phyloP scores from a whole-genome alignment of 1,140 invertebrate genomes.

The Teleopsis dalmanni region DNA sequence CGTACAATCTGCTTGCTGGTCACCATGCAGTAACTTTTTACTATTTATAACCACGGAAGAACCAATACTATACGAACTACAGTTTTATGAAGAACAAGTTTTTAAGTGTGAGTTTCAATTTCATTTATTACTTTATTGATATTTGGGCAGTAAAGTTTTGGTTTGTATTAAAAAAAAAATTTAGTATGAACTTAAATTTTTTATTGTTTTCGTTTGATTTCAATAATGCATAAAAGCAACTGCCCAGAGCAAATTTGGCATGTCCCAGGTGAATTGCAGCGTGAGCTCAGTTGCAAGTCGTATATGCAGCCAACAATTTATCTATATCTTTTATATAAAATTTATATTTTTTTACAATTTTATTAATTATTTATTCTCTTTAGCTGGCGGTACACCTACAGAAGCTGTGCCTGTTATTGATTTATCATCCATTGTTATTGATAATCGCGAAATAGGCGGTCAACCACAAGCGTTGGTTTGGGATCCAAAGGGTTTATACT shows the following conservation, averaged over 20 bases:
- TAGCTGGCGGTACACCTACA: conserved; percentile 35
- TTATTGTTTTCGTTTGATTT: not conserved
- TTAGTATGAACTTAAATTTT: not conserved
- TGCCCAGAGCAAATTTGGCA: conserved; percentile 16
- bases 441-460: conserved; percentile 56
- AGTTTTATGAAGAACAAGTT: conserved; percentile 48
- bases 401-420: conserved; percentile 60
- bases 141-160: conserved; percentile 4
- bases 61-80: conserved; percentile 62
- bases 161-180: not conserved
- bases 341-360: not conserved
- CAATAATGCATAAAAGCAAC: conserved; percentile 3
- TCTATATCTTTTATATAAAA: not conserved
- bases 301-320: conserved; percentile 40
- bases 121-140: not conserved
- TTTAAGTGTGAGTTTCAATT: conserved; percentile 42
- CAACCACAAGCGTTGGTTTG: conserved; percentile 69
- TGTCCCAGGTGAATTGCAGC: conserved; percentile 34
- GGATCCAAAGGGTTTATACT: conserved; percentile 69
- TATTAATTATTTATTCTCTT: not conserved
- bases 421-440: conserved; percentile 52
- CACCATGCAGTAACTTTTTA: conserved; percentile 62
- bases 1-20: conserved; percentile 75
- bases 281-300: conserved; percentile 29
- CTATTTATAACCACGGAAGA: conserved; percentile 73